phyloP scores from a whole-genome alignment of 1,140 invertebrate species.

The Callitettix versicolor region DNA sequence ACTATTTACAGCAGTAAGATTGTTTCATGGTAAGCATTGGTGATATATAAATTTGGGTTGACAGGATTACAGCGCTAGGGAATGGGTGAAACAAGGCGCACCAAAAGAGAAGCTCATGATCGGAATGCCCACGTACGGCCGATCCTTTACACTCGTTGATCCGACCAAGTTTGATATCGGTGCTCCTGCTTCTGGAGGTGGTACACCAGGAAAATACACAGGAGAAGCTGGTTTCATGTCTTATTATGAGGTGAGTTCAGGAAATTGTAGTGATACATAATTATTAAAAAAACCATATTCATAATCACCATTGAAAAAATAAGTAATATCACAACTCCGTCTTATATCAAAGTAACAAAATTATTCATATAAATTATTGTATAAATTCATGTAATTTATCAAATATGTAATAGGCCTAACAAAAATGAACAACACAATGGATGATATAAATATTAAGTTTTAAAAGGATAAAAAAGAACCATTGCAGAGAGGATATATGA shows the following conservation, averaged over 20 bases:
- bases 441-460: too few species aligned
- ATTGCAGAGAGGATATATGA: too few species aligned
- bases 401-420: too few species aligned
- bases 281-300: neutral
- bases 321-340: neutral
- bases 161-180: slow-evolving; percentile 84
- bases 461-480: too few species aligned
- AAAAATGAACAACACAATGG: too few species aligned
- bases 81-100: slow-evolving; percentile 89
- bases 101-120: slow-evolving; percentile 92
- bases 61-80: slow-evolving; percentile 78
- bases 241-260: slow-evolving; percentile 79
- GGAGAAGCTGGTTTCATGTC: slow-evolving; percentile 83
- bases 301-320: neutral
- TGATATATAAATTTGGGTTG: too few species aligned
- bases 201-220: slow-evolving; percentile 72
- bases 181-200: slow-evolving; percentile 77
- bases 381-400: too few species aligned
- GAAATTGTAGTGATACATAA: too few species aligned
- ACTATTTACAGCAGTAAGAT: too few species aligned
- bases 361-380: too few species aligned
- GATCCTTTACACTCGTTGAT: slow-evolving; percentile 87
- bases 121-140: slow-evolving; percentile 89
- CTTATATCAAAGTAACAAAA: neutral
- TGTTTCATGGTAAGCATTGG: too few species aligned